A percentile compares a stretch with the other conserved stretches of the same genome.
These are phyloP conservation scores for Aplysia californica DNA, from an alignment of 1,140 invertebrate genomes.

Conservation along the genomic window DNA sequence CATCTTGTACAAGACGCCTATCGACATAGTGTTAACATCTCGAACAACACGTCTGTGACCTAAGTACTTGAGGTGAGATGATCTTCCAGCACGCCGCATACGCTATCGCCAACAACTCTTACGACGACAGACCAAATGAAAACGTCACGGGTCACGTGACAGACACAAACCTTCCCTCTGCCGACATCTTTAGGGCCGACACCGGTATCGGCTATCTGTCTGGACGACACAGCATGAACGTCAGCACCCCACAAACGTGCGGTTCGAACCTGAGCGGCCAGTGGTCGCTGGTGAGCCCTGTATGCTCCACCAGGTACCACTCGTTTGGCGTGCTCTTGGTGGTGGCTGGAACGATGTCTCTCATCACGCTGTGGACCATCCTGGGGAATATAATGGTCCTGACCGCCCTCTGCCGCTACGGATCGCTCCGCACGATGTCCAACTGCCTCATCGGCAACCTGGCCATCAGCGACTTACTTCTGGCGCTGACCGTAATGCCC, in stretches of 20 bases:
- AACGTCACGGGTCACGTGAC: background rate
- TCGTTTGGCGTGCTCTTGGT: slow-evolving; percentile 49
- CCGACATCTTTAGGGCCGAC: too few relatives aligned
- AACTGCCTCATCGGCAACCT: slow-evolving; percentile 69
- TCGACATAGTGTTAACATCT: too few relatives aligned
- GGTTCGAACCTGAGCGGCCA: slow-evolving; percentile 15
- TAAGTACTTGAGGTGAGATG: too few relatives aligned
- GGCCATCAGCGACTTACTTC: slow-evolving; percentile 65
- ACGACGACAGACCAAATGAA: too few relatives aligned
- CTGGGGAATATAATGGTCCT: slow-evolving; percentile 66
- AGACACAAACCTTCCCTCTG: too few relatives aligned
- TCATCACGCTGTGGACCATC: slow-evolving; percentile 66
- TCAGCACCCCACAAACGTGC: too few relatives aligned
- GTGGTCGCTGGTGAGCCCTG: slow-evolving; percentile 45
- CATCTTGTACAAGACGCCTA: too few relatives aligned
- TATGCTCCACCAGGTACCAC: slow-evolving; percentile 52
- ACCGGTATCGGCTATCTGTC: too few relatives aligned
- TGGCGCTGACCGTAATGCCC: slow-evolving; percentile 66
- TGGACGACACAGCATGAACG: too few relatives aligned
- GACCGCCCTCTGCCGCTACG: slow-evolving; percentile 59
- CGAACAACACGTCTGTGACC: too few relatives aligned
- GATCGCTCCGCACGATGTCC: slow-evolving; percentile 63
- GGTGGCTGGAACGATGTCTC: slow-evolving; percentile 49
- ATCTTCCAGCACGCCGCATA: too few relatives aligned
- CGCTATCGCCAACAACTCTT: too few relatives aligned